phyloP scores from a whole-genome alignment of 53 echinoderm and acorn worm genomes.

The Temnopleurus reevesii region DNA sequence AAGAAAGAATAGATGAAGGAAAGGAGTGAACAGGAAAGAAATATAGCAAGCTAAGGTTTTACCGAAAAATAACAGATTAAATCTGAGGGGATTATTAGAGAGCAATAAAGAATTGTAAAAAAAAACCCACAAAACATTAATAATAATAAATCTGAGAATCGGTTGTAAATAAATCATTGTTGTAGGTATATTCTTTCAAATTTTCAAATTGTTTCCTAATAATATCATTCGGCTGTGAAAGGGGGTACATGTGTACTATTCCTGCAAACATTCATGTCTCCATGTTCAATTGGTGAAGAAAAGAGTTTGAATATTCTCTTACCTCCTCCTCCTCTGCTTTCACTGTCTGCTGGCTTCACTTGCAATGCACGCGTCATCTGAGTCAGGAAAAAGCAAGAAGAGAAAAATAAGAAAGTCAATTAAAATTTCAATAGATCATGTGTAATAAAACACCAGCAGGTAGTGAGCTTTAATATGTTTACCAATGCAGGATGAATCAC shows the following conservation, averaged over 20 bases:
- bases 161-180: no score
- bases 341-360: constrained; percentile 99
- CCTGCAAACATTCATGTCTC: not conserved
- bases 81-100: no score
- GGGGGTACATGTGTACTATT: not conserved
- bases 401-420: not conserved
- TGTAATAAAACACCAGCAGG: not conserved
- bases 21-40: not conserved
- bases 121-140: no score
- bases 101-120: no score
- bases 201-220: no score
- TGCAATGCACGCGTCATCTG: constrained; percentile 98
- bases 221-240: no score
- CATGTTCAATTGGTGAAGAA: not conserved
- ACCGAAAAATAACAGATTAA: no score
- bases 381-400: constrained; percentile 43
- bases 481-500: not conserved
- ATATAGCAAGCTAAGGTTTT: no score
- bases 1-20: not conserved
- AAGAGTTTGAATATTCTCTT: constrained; percentile 13
- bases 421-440: not conserved
- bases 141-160: no score
- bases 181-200: no score
- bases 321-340: constrained; percentile 97
- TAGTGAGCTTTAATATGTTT: constrained; percentile 20